Conservation (phyloP, 2,888 invertebrate genomes). For the Aricia artaxerxes region DNA sequence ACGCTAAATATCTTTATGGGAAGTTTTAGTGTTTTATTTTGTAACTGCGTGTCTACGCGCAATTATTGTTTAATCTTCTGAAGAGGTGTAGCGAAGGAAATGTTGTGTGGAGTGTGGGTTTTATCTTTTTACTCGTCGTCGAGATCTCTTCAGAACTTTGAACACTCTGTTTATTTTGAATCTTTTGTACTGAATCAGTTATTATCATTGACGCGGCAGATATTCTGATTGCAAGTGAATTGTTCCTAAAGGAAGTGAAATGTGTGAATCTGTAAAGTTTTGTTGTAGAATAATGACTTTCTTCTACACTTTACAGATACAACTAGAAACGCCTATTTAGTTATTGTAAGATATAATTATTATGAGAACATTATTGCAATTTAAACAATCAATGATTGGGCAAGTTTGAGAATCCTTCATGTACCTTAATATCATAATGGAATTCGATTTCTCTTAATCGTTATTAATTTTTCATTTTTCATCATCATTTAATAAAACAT, state of each 20-base stretch:
- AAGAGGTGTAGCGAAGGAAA: slow-evolving; percentile 16
- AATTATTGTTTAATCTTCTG: slow-evolving; percentile 25
- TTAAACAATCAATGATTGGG: too few relatives aligned
- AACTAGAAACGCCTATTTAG: too few relatives aligned
- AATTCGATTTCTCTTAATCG: too few relatives aligned
- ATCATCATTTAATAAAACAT: too few relatives aligned
- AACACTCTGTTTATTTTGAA: slow-evolving; percentile 1
- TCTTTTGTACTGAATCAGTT: neutral
- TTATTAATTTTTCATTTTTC: too few relatives aligned
- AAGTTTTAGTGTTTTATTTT: slow-evolving; percentile 14
- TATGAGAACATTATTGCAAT: too few relatives aligned
- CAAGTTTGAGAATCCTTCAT: too few relatives aligned
- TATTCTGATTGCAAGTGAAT: neutral
- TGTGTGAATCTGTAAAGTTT: neutral
- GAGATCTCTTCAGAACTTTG: slow-evolving; percentile 3
- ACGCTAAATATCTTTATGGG: slow-evolving; percentile 17
- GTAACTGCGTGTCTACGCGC: slow-evolving; percentile 20
- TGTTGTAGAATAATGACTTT: too few relatives aligned
- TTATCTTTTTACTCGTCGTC: slow-evolving; percentile 1
- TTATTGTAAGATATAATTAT: too few relatives aligned
- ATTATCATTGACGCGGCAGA: neutral
- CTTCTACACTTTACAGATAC: too few relatives aligned
- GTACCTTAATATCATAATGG: too few relatives aligned
- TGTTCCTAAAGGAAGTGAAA: neutral
- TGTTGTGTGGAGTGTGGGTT: slow-evolving; percentile 15